Evolutionary conservation across 64 coral and sea anemone species (phyloP), one percentile per base, ranked within the genome.

Genomic region (Acropora tenuis): DNA sequence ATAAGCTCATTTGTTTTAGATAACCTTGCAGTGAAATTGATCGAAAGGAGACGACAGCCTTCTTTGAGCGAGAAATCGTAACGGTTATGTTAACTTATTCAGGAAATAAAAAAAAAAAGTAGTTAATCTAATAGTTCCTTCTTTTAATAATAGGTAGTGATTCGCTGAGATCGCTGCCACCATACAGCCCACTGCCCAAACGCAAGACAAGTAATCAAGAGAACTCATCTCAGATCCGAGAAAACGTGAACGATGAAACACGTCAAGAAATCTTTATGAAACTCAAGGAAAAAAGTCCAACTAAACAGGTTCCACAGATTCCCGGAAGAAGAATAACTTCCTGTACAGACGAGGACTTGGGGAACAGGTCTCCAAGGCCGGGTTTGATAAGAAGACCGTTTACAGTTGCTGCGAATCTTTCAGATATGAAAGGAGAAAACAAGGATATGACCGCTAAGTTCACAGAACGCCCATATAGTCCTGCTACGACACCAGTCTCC

Each of bases 371-470:
- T 72, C 65, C 63, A 2, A 73, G 65, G 46, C 82, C 82, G 49
- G 82, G 82, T 47, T 71, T 85, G 65, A 47, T 3, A 68, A 66
- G 60, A 16, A 84, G 80, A 11, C 80, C 80, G n/a, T 68, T 84
- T 7, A 49, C 52, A 13, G 80, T 84, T 19, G 58, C 80, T 47
- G 80, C 59, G 6, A 61, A 53, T 42, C 16, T 84, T 3, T 60
- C 80, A 6, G 60, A 68, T 1, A 46, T 84, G 42, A 6, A 8
- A 4, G 66, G 19, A 42, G 59, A 69, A 60, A 84, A 13, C 17
- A 44, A 15, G 11, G 74, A 67, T 3, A 8, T 12, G 13, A 19
- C 47, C 6, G 5, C 19, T 30, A 30, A 48, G 57, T n/a, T 19
- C 41, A 45, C 12, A 47, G 30, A 20, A 41, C 19, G 72, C 40